These are phyloP conservation scores for Pristionchus fissidentatus DNA, from an alignment of 2,888 invertebrate genomes.

Conservation along the genomic window DNA sequence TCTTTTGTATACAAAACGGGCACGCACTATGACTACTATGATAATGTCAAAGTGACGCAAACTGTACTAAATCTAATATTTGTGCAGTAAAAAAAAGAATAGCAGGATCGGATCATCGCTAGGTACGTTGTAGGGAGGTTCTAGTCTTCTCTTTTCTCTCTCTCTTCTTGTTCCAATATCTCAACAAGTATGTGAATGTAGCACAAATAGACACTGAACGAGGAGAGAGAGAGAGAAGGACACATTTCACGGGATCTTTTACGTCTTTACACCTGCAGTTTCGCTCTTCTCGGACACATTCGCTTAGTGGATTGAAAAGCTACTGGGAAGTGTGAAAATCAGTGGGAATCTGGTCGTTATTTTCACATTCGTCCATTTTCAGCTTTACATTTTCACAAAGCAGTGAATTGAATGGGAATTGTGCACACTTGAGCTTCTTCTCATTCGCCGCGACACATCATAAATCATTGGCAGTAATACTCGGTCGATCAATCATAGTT, in stretches of 20 bases:
- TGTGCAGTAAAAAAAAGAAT: not conserved
- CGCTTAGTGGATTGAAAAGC: too few relatives aligned
- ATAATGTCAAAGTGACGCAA: not conserved
- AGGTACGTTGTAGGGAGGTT: not conserved
- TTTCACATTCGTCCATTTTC: too few relatives aligned
- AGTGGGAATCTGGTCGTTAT: too few relatives aligned
- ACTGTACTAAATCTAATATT: not conserved
- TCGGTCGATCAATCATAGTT: slow-evolving; percentile 35
- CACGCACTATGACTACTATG: too few relatives aligned
- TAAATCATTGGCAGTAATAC: slow-evolving; percentile 34
- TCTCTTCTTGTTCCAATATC: too few relatives aligned
- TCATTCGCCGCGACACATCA: not conserved
- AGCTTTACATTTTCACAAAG: too few relatives aligned
- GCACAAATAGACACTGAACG: not conserved
- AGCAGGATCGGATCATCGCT: not conserved
- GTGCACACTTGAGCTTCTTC: too few relatives aligned
- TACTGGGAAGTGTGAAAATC: too few relatives aligned
- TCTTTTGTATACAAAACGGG: slow-evolving; percentile 5
- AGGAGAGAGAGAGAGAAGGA: not conserved
- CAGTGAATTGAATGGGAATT: too few relatives aligned
- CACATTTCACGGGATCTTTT: not conserved
- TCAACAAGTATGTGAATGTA: slow-evolving; percentile 30
- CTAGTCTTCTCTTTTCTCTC: not conserved
- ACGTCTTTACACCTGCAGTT: not conserved
- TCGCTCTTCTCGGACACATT: too few relatives aligned